These are phyloP conservation scores for Drosophila anomalata DNA, from an alignment of 2,888 invertebrate genomes.

Conservation along the genomic window DNA sequence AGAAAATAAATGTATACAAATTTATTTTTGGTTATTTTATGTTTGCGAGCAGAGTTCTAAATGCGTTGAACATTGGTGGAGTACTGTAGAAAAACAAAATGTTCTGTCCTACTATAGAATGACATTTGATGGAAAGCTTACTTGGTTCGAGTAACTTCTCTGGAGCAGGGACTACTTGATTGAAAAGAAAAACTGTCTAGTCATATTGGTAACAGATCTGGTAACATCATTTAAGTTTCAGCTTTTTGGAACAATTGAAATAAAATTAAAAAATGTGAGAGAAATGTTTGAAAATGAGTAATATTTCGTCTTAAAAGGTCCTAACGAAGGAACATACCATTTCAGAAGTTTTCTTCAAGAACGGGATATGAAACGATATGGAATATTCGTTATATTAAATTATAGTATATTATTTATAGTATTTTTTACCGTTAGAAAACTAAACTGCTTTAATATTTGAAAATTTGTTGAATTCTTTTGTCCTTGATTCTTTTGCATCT, in stretches of 20 bases:
- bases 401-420: too few species aligned
- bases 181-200: background rate
- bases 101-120: background rate
- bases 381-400: too few species aligned
- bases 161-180: background rate
- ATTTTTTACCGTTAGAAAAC: too few species aligned
- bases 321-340: too few species aligned
- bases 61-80: background rate
- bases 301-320: too few species aligned
- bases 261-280: too few species aligned
- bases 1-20: background rate
- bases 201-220: background rate
- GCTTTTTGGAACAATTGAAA: background rate
- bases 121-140: background rate
- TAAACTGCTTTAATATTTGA: too few species aligned
- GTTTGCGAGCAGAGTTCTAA: background rate
- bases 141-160: background rate
- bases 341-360: too few species aligned
- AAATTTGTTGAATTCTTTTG: background rate
- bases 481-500: background rate
- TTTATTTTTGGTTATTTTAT: background rate
- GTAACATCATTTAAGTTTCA: background rate
- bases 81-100: background rate
- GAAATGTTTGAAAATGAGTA: too few species aligned
- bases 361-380: too few species aligned